phyloP scores from a whole-genome alignment of 2,797 vertebrate genomes.

The Siniperca undulata region DNA sequence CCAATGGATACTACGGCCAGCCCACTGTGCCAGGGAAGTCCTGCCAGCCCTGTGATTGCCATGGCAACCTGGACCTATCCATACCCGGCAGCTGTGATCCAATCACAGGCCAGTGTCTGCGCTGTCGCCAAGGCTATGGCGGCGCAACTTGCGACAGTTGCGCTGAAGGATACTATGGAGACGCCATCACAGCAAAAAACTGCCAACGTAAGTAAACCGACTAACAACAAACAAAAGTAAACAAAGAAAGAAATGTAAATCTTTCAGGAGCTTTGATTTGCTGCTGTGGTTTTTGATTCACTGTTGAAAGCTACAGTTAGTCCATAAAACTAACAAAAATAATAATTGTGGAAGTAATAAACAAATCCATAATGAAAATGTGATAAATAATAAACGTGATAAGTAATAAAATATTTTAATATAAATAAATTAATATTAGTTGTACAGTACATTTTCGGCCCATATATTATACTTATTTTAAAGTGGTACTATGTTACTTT shows the following conservation, averaged over 20 bases:
- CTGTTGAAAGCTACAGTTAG: background rate
- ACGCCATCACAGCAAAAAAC: slow-evolving; percentile 89
- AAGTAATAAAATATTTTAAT: background rate
- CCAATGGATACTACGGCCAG: slow-evolving; percentile 93
- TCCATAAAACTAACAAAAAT: background rate
- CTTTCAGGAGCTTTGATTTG: background rate
- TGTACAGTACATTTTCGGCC: background rate
- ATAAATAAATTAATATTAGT: background rate
- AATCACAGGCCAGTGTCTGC: slow-evolving; percentile 93
- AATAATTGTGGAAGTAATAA: background rate
- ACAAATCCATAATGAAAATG: background rate
- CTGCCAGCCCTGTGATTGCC: slow-evolving; percentile 92
- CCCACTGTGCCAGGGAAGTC: slow-evolving; percentile 89
- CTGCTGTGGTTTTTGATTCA: background rate
- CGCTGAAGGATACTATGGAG: slow-evolving; percentile 93
- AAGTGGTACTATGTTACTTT: background rate
- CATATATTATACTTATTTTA: background rate
- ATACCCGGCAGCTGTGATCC: slow-evolving; percentile 92
- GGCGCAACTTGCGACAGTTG: slow-evolving; percentile 91
- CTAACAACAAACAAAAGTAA: background rate
- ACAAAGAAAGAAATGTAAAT: background rate
- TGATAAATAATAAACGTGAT: background rate
- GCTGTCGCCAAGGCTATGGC: slow-evolving; percentile 91
- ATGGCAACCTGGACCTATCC: slow-evolving; percentile 93
- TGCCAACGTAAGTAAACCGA: slow-evolving; percentile 91